These are phyloP conservation scores for Vanessa cardui DNA, from an alignment of 2,888 invertebrate genomes.

Conservation along the genomic window DNA sequence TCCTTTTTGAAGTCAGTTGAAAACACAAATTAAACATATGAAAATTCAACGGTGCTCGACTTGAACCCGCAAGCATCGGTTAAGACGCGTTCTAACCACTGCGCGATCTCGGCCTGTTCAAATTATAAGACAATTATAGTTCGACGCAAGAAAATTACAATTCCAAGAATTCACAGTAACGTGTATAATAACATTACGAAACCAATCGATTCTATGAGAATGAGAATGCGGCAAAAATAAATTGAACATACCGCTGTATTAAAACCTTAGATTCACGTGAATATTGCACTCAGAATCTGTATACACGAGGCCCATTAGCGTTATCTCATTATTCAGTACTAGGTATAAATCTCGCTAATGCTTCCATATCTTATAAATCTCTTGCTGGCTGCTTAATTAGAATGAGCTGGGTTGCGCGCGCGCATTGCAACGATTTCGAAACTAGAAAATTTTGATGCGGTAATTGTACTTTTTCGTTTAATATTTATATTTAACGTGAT, in stretches of 20 bases:
- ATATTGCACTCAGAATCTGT: constrained; percentile 47
- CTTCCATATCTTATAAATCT: constrained; percentile 80
- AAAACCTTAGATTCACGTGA: constrained; percentile 27
- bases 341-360: constrained; percentile 79
- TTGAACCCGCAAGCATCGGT: too few species aligned
- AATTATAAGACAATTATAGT: not conserved
- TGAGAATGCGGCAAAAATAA: constrained; percentile 36
- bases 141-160: constrained; percentile 14
- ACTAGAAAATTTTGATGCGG: constrained; percentile 30
- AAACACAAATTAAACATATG: too few species aligned
- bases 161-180: constrained; percentile 18
- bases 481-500: not conserved
- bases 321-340: constrained; percentile 76
- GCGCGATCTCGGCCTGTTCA: too few species aligned
- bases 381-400: constrained; percentile 74
- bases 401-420: constrained; percentile 52
- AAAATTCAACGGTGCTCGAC: too few species aligned
- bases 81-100: too few species aligned
- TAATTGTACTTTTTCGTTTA: constrained; percentile 12
- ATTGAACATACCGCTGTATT: constrained; percentile 35
- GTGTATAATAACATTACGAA: constrained; percentile 17
- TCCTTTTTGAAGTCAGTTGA: too few species aligned
- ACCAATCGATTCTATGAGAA: constrained; percentile 23
- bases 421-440: constrained; percentile 27
- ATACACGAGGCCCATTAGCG: constrained; percentile 63